These are phyloP conservation scores for Tethea ocularis DNA, from an alignment of 2,888 invertebrate species.

Conservation along the genomic window DNA sequence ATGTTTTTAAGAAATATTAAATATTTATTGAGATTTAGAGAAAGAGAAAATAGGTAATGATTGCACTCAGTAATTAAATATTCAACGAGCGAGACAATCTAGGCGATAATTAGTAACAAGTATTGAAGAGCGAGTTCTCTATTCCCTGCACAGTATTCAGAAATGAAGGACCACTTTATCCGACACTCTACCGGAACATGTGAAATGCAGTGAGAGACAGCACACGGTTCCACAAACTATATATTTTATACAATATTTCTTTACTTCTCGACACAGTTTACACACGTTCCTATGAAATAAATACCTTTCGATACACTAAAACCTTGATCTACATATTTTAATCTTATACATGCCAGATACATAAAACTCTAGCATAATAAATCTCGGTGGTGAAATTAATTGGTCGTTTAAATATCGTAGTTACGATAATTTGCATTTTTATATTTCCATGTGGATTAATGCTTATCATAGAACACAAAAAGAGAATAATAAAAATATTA, in stretches of 20 bases:
- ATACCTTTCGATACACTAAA: neutral
- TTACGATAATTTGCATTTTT: no score
- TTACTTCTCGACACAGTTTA: neutral
- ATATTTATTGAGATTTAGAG: neutral
- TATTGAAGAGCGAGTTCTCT: constrained; percentile 17
- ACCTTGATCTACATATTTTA: neutral
- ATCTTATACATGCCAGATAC: neutral
- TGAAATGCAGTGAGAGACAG: constrained; percentile 31
- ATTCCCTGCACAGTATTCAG: constrained; percentile 27
- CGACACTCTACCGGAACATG: constrained; percentile 38
- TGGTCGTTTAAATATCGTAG: no score
- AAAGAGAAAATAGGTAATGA: no score
- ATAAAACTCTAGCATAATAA: neutral
- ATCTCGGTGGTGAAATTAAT: neutral
- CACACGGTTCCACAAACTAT: constrained; percentile 18
- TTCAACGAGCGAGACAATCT: neutral
- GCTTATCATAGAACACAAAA: neutral
- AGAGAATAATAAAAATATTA: no score
- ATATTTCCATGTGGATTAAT: neutral
- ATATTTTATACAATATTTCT: neutral
- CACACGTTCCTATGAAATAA: constrained; percentile 2
- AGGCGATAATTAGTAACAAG: constrained; percentile 14
- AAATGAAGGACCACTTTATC: constrained; percentile 38
- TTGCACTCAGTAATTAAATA: no score
- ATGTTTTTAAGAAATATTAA: no score